phyloP scores from a whole-genome alignment of 2,888 invertebrate genomes.

The Rhynchonema sp. region DNA sequence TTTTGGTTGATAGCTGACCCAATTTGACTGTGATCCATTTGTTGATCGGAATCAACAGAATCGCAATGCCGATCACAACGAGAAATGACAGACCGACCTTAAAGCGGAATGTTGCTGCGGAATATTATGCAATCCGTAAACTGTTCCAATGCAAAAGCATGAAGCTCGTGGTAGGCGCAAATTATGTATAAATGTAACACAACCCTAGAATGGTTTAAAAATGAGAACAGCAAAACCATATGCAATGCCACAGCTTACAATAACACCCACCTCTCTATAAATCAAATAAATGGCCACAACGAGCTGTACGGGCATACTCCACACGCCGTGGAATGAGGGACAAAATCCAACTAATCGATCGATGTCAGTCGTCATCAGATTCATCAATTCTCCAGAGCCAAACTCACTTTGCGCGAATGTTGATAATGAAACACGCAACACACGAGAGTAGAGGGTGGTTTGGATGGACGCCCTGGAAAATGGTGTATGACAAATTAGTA shows the following conservation, averaged over 20 bases:
- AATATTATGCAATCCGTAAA: no score
- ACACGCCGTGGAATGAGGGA: constrained; percentile 81
- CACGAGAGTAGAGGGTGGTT: background rate
- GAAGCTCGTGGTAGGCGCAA: no score
- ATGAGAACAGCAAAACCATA: no score
- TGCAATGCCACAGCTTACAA: no score
- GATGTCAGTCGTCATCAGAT: constrained; percentile 88
- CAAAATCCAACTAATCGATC: constrained; percentile 86
- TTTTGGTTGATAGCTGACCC: constrained; percentile 54
- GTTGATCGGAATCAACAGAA: constrained; percentile 77
- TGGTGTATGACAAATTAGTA: no score
- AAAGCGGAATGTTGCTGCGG: no score
- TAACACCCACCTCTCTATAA: background rate
- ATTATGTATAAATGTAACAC: no score
- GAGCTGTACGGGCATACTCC: constrained; percentile 86
- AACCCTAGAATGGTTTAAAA: no score
- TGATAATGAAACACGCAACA: background rate
- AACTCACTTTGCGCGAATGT: background rate
- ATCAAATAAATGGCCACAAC: constrained; percentile 17
- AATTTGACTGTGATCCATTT: constrained; percentile 70
- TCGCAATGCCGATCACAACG: constrained; percentile 64
- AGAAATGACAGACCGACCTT: constrained; percentile 78
- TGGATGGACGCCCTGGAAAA: background rate
- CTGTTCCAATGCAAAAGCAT: constrained; percentile 63
- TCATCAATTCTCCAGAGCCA: constrained; percentile 41